These are phyloP conservation scores for Pyrgilauda ruficollis DNA, from an alignment of 2,113 vertebrate genomes.

Conservation along the genomic window DNA sequence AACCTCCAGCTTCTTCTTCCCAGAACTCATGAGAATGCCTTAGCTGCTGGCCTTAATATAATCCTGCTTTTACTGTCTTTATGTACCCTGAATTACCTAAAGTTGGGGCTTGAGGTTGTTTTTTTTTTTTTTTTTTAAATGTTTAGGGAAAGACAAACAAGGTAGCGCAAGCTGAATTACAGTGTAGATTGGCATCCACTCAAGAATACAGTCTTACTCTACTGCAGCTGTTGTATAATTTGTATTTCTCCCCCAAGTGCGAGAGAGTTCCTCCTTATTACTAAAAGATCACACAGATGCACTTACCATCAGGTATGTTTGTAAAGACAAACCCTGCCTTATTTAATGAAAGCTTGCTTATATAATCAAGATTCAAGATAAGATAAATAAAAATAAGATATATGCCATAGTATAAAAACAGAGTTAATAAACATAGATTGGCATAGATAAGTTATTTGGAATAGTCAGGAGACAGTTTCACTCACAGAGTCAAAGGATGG, in stretches of 20 bases:
- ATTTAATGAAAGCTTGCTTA: neutral
- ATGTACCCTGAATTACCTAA: neutral
- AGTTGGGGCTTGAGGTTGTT: neutral
- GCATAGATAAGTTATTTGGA: neutral
- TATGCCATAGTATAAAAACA: neutral
- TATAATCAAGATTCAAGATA: neutral
- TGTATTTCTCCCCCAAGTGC: neutral
- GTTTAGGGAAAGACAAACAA: neutral
- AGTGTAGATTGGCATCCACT: neutral
- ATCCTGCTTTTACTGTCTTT: neutral
- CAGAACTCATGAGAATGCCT: neutral
- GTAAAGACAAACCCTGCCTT: neutral
- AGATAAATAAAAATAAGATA: neutral
- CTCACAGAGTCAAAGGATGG: neutral
- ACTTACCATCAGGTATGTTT: neutral
- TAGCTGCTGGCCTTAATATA: neutral
- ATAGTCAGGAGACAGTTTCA: neutral
- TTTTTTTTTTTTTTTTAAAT: neutral
- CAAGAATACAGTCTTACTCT: neutral
- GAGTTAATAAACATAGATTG: neutral
- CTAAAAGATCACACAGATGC: neutral
- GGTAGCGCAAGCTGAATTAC: fast-evolving
- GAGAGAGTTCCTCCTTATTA: neutral
- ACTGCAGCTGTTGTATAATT: fast-evolving
- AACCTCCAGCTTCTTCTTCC: neutral